Evolutionary conservation across 2,888 invertebrate species (phyloP), one percentile per base, ranked within the genome.

Genomic region (Andrena chrysosceles): DNA sequence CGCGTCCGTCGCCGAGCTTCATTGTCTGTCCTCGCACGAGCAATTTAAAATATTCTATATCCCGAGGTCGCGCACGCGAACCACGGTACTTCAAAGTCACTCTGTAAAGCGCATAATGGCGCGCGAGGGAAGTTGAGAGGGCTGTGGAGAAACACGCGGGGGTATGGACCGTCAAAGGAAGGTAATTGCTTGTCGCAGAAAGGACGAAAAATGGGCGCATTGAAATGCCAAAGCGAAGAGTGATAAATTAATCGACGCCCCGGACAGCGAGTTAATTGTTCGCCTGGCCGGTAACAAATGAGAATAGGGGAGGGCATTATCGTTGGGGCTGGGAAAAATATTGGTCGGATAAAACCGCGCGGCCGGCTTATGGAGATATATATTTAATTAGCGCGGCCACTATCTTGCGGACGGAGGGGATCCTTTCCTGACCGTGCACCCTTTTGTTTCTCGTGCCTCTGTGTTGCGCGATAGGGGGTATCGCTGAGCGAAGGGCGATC

Each of bases 191-290:
- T 20, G 23, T 20, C 31, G 48, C 42, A 26, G 54, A 42, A 52
- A 54, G 23, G 64, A 59, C 62, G 68, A 76, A 77, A 72, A 59
- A 70, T 52, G 62, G 52, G 56, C 68, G 72, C 79, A 64, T 83
- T 84, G 77, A 71, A 80, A 77, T 68, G 83, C 48, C 64, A 72
- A 80, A 84, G 73, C 60, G 71, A 42, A 69, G 52, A 54, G 62
- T 56, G 85, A 81, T 85, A 85, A 80, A 85, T 85, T 83, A 83
- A 85, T 85, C 80, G 80, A 31, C 52, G 75, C 35, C 75, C 10
- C 23, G 75, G 64, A 56, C 68, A 60, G 66, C 59, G 71, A 80
- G 82, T 85, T 77, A 83, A 85, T 85, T 77, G 85, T 80, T 78
- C 72, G 70, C 54, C n/a, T 76, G 52, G 66, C n/a, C 70, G 83